Evolutionary conservation across 2,888 invertebrate genomes (phyloP).

Genomic region (Aspidiotus rigidus): DNA sequence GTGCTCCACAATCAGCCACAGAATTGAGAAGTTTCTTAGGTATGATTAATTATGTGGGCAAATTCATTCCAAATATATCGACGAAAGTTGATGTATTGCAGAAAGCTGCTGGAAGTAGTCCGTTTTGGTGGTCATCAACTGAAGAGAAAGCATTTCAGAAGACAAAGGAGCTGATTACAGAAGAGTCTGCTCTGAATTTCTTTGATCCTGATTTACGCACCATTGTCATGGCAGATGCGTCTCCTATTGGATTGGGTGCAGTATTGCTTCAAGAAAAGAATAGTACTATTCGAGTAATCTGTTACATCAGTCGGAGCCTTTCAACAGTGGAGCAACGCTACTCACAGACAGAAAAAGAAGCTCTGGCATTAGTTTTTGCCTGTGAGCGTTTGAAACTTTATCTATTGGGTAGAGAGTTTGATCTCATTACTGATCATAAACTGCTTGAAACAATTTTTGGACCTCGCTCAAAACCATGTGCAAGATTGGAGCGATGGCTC

Average conservation of each 20-base stretch:
- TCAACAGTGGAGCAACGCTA: conserved; percentile 7
- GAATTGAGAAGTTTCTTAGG: conserved; percentile 8
- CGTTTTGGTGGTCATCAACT: not conserved
- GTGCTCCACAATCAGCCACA: too few relatives aligned
- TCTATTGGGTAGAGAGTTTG: conserved; percentile 19
- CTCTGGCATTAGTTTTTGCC: conserved; percentile 13
- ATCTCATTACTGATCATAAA: conserved; percentile 18
- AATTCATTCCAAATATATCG: conserved; percentile 17
- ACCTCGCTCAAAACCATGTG: conserved; percentile 13
- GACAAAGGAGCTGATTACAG: not conserved
- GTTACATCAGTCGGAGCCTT: conserved; percentile 9
- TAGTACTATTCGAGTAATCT: not conserved
- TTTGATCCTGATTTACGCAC: conserved; percentile 7
- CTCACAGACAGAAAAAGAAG: conserved; percentile 20
- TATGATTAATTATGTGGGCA: conserved; percentile 8
- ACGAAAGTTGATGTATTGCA: not conserved
- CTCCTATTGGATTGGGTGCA: conserved; percentile 16
- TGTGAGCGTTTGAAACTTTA: conserved; percentile 13
- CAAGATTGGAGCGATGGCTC: conserved; percentile 7
- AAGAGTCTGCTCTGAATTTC: not conserved
- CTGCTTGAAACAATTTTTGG: conserved; percentile 18
- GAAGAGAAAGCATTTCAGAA: too few relatives aligned
- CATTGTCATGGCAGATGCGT: conserved; percentile 5
- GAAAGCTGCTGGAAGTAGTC: not conserved
- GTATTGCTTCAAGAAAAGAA: conserved; percentile 8